Conservation (phyloP, 2,113 vertebrate species). For the Oceanites oceanicus region DNA sequence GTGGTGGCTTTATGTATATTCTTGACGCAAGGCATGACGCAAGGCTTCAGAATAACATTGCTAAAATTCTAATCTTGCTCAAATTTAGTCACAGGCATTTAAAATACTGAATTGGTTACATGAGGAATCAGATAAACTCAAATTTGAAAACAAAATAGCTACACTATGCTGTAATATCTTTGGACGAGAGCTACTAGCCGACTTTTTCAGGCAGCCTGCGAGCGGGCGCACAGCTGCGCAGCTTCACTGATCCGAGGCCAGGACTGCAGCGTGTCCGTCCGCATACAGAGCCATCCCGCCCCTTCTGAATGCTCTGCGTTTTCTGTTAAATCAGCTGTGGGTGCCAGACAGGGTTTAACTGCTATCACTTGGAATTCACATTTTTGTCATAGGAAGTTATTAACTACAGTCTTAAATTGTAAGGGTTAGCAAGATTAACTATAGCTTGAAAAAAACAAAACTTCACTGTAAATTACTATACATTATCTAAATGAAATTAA, state of each 20-base stretch:
- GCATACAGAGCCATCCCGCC: accelerated
- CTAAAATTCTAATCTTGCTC: neutral
- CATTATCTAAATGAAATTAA: neutral
- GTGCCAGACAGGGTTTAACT: neutral
- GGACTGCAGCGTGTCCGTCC: neutral
- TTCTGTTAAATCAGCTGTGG: neutral
- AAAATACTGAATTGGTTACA: neutral
- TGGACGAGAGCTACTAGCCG: neutral
- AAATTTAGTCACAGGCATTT: neutral
- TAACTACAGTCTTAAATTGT: neutral
- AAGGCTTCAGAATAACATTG: neutral
- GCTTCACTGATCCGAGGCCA: neutral
- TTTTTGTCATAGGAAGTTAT: neutral
- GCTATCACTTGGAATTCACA: neutral
- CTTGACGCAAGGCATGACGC: neutral
- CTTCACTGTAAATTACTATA: neutral
- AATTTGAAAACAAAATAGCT: slow-evolving; percentile 50
- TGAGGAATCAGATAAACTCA: neutral
- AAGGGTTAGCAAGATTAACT: neutral
- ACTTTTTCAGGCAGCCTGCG: neutral
- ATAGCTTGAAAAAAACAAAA: neutral
- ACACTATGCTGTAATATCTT: slow-evolving; percentile 17
- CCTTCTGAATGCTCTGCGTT: accelerated
- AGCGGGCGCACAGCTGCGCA: neutral
- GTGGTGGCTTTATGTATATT: neutral